Conservation (phyloP, 2,797 vertebrate species). For the Sebastes flavidus region DNA sequence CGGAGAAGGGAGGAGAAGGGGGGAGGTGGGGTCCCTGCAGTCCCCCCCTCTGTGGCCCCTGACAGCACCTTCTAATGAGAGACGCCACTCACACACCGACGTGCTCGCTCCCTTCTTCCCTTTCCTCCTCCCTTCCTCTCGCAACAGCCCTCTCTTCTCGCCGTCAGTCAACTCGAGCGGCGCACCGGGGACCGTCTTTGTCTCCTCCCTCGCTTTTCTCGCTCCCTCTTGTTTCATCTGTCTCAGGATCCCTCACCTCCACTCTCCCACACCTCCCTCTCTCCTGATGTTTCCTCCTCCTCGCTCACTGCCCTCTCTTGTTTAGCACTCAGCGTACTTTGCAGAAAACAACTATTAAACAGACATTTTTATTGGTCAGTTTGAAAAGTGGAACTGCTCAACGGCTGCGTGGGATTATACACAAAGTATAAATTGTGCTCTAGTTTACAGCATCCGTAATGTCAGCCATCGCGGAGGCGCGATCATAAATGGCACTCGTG, state of each 20-base stretch:
- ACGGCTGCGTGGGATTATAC: slow-evolving; percentile 32
- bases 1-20: slow-evolving; percentile 47
- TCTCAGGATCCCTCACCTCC: slow-evolving; percentile 66
- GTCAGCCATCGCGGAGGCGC: slow-evolving; percentile 11
- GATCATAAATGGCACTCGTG: slow-evolving; percentile 54
- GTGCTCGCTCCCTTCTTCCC: slow-evolving; percentile 61
- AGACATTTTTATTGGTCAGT: slow-evolving; percentile 69
- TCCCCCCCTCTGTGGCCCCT: slow-evolving; percentile 78
- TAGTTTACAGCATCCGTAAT: slow-evolving; percentile 59
- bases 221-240: slow-evolving; percentile 58
- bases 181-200: slow-evolving; percentile 55
- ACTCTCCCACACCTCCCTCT: slow-evolving; percentile 54
- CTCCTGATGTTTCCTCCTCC: slow-evolving; percentile 41
- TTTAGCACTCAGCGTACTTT: slow-evolving; percentile 46
- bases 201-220: slow-evolving; percentile 59
- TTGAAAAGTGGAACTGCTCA: slow-evolving; percentile 55
- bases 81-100: slow-evolving; percentile 80
- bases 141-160: slow-evolving; percentile 54
- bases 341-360: slow-evolving; percentile 62
- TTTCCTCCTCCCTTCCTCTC: slow-evolving; percentile 54
- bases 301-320: slow-evolving; percentile 39
- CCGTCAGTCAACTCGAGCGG: slow-evolving; percentile 60
- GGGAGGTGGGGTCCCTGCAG: slow-evolving; percentile 54
- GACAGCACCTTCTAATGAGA: slow-evolving; percentile 86
- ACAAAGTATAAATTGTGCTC: slow-evolving; percentile 62